Evolutionary conservation across 1,140 invertebrate genomes (phyloP).

Genomic region (Papilio machaon): DNA sequence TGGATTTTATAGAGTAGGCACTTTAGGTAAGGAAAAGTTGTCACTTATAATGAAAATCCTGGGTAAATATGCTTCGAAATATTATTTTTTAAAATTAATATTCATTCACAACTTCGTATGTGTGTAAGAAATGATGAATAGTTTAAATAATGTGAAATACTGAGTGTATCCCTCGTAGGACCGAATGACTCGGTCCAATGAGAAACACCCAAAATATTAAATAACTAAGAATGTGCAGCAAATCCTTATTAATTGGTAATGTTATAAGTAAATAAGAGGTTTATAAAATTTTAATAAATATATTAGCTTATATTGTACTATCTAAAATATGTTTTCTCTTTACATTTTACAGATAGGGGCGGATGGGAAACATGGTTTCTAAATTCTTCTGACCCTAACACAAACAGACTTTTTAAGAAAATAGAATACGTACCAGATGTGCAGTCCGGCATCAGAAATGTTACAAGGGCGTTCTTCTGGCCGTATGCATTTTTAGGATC

Average conservation of each 20-base stretch:
- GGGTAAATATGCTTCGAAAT: too few relatives aligned
- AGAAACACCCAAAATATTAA: too few relatives aligned
- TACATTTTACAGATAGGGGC: constrained; percentile 82
- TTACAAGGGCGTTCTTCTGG: constrained; percentile 87
- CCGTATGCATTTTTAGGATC: constrained; percentile 89
- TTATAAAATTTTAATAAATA: neutral
- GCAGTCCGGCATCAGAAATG: constrained; percentile 85
- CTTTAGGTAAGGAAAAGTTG: constrained; percentile 78
- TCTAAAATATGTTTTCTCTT: neutral
- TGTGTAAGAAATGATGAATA: too few relatives aligned
- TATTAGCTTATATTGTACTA: neutral
- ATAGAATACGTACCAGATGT: constrained; percentile 85
- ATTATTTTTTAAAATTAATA: too few relatives aligned
- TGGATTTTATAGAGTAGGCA: constrained; percentile 84
- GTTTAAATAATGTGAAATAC: too few relatives aligned
- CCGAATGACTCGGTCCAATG: too few relatives aligned
- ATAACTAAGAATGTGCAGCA: too few relatives aligned
- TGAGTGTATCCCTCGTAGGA: too few relatives aligned
- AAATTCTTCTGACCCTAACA: constrained; percentile 83
- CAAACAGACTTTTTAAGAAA: constrained; percentile 84
- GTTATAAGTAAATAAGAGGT: neutral
- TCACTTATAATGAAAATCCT: too few relatives aligned
- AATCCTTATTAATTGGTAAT: neutral
- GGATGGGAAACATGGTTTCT: constrained; percentile 87
- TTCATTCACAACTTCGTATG: too few relatives aligned